phyloP scores from a whole-genome alignment of 2,888 invertebrate genomes.

The Timema podura region DNA sequence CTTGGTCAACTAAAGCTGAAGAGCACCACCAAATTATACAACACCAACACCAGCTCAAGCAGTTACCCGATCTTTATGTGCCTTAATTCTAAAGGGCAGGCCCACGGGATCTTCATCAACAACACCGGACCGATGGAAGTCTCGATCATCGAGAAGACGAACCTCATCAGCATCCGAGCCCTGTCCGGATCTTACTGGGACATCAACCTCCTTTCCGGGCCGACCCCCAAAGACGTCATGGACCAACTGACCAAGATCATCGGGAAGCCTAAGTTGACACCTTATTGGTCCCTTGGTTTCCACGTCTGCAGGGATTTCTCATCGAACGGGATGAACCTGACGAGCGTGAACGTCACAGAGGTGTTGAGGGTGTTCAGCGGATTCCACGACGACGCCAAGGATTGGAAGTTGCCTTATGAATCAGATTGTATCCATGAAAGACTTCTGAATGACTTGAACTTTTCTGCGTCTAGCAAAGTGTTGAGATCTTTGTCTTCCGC shows the following conservation, averaged over 20 bases:
- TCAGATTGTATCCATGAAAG: constrained; percentile 49
- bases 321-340: constrained; percentile 20
- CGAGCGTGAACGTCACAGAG: constrained; percentile 27
- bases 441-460: constrained; percentile 37
- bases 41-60: constrained; percentile 41
- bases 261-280: constrained; percentile 38
- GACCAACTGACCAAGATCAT: constrained; percentile 37
- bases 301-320: constrained; percentile 45
- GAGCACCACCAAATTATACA: constrained; percentile 44
- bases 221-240: constrained; percentile 50
- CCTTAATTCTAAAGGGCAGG: constrained; percentile 47
- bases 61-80: constrained; percentile 39
- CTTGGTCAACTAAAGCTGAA: constrained; percentile 50
- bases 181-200: constrained; percentile 48
- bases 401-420: constrained; percentile 38
- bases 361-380: constrained; percentile 38
- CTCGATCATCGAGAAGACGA: constrained; percentile 48
- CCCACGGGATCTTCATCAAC: constrained; percentile 55
- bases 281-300: constrained; percentile 47
- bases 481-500: constrained; percentile 28
- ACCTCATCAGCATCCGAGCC: constrained; percentile 53
- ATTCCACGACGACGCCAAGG: constrained; percentile 30
- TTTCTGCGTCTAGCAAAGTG: constrained; percentile 20
- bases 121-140: constrained; percentile 54
- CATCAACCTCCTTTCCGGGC: constrained; percentile 51